Evolutionary conservation across 2,888 invertebrate species (phyloP).

Genomic region (Resseliella maxima): DNA sequence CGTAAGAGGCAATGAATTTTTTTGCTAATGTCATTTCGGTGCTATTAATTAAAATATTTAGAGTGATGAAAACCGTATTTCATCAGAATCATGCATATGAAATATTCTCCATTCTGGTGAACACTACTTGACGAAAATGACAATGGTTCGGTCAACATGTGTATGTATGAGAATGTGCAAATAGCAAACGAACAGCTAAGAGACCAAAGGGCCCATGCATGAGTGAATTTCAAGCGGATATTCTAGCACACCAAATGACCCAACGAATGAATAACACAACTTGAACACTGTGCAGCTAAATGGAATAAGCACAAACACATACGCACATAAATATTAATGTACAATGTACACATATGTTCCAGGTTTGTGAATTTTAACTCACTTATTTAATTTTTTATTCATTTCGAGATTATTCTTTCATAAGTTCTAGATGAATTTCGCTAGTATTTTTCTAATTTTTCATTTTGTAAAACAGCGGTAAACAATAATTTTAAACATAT

Average conservation of each 20-base stretch:
- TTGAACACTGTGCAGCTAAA: neutral
- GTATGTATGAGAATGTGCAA: neutral
- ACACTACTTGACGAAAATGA: neutral
- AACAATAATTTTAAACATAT: too few relatives aligned
- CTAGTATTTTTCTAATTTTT: too few relatives aligned
- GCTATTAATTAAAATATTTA: too few relatives aligned
- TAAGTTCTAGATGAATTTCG: too few relatives aligned
- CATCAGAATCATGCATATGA: neutral
- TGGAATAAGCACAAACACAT: neutral
- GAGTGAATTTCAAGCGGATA: slow-evolving; percentile 21
- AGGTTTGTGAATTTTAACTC: too few relatives aligned
- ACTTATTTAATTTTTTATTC: too few relatives aligned
- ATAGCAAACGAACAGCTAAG: neutral
- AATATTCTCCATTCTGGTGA: neutral
- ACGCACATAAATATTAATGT: neutral
- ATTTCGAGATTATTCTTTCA: too few relatives aligned
- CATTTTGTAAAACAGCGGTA: too few relatives aligned
- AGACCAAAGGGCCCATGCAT: neutral
- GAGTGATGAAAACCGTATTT: too few relatives aligned
- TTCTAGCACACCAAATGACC: slow-evolving; percentile 22
- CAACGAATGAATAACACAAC: slow-evolving; percentile 1
- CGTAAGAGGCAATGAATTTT: too few relatives aligned
- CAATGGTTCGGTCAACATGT: neutral
- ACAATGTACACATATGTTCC: too few relatives aligned
- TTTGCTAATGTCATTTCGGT: too few relatives aligned